Base-by-base conservation (phyloP, 2,888 invertebrate species). In the Augochlorella aurata region DNA sequence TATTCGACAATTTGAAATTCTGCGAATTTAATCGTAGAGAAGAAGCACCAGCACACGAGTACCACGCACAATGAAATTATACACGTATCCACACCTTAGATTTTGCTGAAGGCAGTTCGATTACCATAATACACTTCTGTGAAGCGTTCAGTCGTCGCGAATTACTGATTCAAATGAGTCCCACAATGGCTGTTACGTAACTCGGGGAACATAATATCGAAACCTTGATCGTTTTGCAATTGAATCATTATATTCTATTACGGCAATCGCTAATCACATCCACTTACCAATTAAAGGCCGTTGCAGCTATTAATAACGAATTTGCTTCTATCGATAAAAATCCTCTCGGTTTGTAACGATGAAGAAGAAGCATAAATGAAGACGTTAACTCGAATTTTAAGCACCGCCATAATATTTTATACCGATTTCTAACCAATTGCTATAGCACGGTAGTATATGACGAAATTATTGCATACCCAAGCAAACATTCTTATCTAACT, bases 41-140 rank as follows among this genome's bases (percentile, higher is more conserved):
- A 16, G 8, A 16, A 7, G 24, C 24, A 58, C 7, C 5, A 58
- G 29, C 29, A 29, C 29, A 14, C 29, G 61, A 16, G 24, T 10
- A 47, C 1, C 21, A 24, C 45, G 16, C 10, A 67, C 38, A 24
- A 67, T 47, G 66, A 38, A 44, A 66, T 45, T 45, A 66, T 21
- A 61, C 4, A 12, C 14, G 7, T 29, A 29, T 2, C 8, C 45
- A 67, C 66, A 66, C 66, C 45, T 21, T 21, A 66, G 66, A 47
- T 67, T 67, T 47, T 47, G 47, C 24, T 24, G 47, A n/a, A 67
- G 66, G 24, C 66, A 21, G 24, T 47, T 47, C 66, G 66, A 67
- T 67, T 67, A 67, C 45, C 66, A 47, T 67, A 67, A 67, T 24
- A 67, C 21, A 47, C 45, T 67, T 67, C 66, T 67, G 66, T 67